Base-by-base conservation (phyloP, 2,888 invertebrate genomes). In the Lithophane leautieri region DNA sequence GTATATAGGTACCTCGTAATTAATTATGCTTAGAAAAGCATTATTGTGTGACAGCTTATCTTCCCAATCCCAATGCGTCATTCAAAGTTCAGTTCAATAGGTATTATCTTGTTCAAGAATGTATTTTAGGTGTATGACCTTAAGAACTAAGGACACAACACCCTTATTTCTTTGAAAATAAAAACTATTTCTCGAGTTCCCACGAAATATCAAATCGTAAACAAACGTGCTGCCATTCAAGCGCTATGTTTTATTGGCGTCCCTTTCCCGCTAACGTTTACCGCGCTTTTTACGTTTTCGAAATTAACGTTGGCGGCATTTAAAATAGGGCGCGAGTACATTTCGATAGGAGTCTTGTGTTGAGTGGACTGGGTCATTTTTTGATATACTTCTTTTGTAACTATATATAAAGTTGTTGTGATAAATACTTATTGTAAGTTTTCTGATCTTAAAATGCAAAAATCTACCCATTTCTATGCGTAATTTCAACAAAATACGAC, bases 251-350 rank as follows among this genome's bases (percentile, higher is more conserved):
- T 96, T 96, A 96, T 96, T 95, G 95, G 95, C 94, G 89, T 96
- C 96, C 94, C 96, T 96, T 95, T 96, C 96, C 89, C 93, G 90
- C 96, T 86, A 90, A 92, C 92, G 91, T 94, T 96, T 96, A 92
- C 95, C 96, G 96, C 96, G 96, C 95, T 95, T 96, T 95, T 95
- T 91, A 92, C 87, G 90, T 92, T 95, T 94, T 95, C 92, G 91
- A 94, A 95, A 91, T 91, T 91, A 93, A 95, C 95, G 96, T 95
- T 95, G 95, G 95, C 96, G 95, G 95, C 93, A 95, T 96, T 96
- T 93, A 93, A 96, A 96, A 94, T 94, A 92, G 89, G 94, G 95
- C 96, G 96, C 95, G 95, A 95, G 92, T 93, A 91, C 91, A 94
- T 94, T 96, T 96, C 94, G 92, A 90, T 94, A 94, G 92, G 91